Evolutionary conservation across 2,888 invertebrate genomes (phyloP).

Genomic region (Rhyacophila evoluta): DNA sequence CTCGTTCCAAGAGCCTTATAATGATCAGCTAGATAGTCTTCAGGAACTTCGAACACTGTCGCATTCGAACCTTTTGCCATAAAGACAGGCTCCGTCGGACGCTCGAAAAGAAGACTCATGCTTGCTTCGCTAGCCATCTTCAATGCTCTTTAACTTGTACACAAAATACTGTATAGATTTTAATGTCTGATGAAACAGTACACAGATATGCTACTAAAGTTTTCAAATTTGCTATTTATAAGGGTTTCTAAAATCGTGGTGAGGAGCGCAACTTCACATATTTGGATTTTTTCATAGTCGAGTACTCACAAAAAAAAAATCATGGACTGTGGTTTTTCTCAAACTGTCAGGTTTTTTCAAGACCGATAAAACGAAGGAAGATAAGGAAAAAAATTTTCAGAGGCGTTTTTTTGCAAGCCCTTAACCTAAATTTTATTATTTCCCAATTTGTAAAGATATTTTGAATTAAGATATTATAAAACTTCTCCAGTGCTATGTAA

Average conservation of each 20-base stretch:
- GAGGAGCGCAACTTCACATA: background rate
- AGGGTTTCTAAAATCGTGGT: background rate
- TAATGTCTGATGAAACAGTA: background rate
- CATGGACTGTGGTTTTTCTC: too few species aligned
- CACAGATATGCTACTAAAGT: background rate
- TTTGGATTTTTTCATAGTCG: too few species aligned
- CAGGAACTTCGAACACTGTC: conserved; percentile 70
- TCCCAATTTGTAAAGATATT: too few species aligned
- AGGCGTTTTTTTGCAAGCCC: too few species aligned
- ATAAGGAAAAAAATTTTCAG: too few species aligned
- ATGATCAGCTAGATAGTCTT: conserved; percentile 64
- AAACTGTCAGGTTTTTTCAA: too few species aligned
- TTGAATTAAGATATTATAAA: too few species aligned
- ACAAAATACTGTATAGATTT: background rate
- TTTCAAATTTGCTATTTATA: background rate
- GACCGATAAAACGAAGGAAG: too few species aligned
- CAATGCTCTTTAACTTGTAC: too few species aligned
- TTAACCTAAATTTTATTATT: too few species aligned
- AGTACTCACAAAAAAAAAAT: too few species aligned
- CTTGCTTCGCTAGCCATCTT: conserved; percentile 59
- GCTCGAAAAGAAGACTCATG: conserved; percentile 71
- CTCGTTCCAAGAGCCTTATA: conserved; percentile 60
- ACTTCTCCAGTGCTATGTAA: too few species aligned
- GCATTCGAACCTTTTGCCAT: conserved; percentile 71
- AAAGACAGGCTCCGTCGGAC: conserved; percentile 75